A percentile compares a stretch with the other conserved stretches of the same genome.
phyloP scores from a whole-genome alignment of 1,140 invertebrate genomes.

The Drosophila triauraria region DNA sequence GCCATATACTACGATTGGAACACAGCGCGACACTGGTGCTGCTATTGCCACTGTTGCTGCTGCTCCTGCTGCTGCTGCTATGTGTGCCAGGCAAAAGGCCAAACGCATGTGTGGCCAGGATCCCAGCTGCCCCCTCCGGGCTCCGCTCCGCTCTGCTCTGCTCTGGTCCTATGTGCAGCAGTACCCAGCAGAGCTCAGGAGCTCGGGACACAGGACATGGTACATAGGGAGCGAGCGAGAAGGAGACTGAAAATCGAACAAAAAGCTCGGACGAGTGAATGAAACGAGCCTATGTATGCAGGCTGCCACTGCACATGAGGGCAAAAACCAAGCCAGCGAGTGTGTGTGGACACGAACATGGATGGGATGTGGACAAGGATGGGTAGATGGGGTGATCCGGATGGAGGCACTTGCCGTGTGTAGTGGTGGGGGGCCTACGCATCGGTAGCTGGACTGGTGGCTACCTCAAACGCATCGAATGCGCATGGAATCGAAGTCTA shows the following conservation, averaged over 20 bases:
- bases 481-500: conserved; percentile 74
- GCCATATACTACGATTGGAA: conserved; percentile 57
- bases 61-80: conserved; percentile 51
- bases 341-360: conserved; percentile 23
- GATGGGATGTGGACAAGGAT: not conserved
- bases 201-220: conserved; percentile 24
- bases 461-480: conserved; percentile 74
- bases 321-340: conserved; percentile 44
- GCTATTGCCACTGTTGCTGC: conserved; percentile 21
- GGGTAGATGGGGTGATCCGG: conserved; percentile 1
- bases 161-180: conserved; percentile 32
- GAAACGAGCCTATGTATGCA: conserved; percentile 72
- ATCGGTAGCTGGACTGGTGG: conserved; percentile 58
- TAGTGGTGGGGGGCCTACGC: conserved; percentile 45
- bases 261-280: conserved; percentile 45
- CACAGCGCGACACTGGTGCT: conserved; percentile 56
- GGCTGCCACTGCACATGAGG: conserved; percentile 61
- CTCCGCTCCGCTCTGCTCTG: not conserved
- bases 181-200: conserved; percentile 20
- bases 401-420: conserved; percentile 15
- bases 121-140: conserved; percentile 16
- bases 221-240: conserved; percentile 44
- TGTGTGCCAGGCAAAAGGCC: conserved; percentile 81
- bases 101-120: conserved; percentile 73
- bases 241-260: conserved; percentile 34